Conservation (phyloP, 2,797 vertebrate genomes). For the Cuniculus paca region DNA sequence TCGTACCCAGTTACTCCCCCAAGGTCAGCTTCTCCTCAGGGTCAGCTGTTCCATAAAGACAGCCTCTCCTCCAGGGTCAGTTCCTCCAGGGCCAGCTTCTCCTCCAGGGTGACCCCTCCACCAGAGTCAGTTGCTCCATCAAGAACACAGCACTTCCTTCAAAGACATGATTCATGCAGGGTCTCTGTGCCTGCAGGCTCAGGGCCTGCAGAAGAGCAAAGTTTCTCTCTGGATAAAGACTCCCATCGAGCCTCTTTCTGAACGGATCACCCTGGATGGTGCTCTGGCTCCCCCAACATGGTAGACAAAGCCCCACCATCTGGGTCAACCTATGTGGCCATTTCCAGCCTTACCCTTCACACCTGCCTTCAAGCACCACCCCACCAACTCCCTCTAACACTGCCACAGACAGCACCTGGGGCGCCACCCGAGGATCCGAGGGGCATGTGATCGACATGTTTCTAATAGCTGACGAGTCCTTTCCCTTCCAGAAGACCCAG, state of each 20-base stretch:
- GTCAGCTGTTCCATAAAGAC: not conserved
- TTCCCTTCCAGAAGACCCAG: too few relatives aligned
- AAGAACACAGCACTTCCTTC: not conserved
- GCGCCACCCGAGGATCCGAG: fast-evolving
- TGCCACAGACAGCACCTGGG: not conserved
- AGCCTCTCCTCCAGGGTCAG: not conserved
- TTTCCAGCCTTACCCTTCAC: not conserved
- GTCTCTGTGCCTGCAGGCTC: not conserved
- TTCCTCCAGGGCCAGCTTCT: not conserved
- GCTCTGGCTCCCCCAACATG: too few relatives aligned
- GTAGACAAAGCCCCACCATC: not conserved
- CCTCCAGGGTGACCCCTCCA: not conserved
- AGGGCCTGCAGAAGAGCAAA: not conserved
- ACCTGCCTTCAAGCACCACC: not conserved
- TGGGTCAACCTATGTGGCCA: fast-evolving
- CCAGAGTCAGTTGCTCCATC: not conserved
- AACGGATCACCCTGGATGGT: fast-evolving
- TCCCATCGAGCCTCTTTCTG: not conserved
- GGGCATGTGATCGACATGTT: fast-evolving
- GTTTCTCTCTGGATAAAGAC: not conserved
- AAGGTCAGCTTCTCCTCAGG: too few relatives aligned
- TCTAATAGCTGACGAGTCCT: fast-evolving
- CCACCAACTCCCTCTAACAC: not conserved
- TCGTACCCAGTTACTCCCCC: not conserved
- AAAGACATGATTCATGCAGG: not conserved